Conservation (phyloP, 2,888 invertebrate genomes). For the Lepidocyrtinus sp. region DNA sequence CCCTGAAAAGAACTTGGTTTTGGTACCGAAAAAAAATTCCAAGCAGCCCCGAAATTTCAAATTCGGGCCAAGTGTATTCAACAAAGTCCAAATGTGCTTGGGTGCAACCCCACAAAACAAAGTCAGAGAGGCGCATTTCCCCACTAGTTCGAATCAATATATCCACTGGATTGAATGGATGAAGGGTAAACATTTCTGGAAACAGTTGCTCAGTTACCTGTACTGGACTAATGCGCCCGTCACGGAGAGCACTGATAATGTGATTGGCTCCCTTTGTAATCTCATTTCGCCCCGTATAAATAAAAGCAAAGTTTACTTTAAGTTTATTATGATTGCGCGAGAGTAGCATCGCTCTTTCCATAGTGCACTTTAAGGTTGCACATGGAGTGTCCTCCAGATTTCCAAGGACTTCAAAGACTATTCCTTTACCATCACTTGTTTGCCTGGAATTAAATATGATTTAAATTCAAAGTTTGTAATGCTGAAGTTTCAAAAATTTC, state of each 20-base stretch:
- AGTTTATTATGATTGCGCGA: background rate
- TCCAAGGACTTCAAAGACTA: background rate
- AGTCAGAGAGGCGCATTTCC: conserved; percentile 1
- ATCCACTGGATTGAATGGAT: conserved; percentile 1
- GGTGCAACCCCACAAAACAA: background rate
- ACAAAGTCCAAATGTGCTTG: conserved; percentile 10
- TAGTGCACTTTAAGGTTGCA: background rate
- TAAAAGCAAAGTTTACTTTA: background rate
- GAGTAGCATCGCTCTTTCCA: background rate
- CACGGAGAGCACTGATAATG: background rate
- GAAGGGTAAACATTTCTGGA: background rate
- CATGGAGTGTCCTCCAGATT: background rate
- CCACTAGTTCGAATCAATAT: conserved; percentile 9
- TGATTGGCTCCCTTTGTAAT: background rate
- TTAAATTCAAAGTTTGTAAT: background rate
- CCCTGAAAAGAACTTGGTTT: background rate
- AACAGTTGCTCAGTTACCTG: background rate
- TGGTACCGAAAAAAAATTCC: background rate
- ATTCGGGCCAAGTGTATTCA: conserved; percentile 15
- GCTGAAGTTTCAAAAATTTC: background rate
- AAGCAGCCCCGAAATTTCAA: background rate
- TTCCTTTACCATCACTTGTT: background rate
- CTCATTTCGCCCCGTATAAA: background rate
- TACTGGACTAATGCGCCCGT: background rate
- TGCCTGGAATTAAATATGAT: conserved; percentile 77